A percentile compares a stretch with the other conserved stretches of the same genome.
Evolutionary conservation across 1,140 invertebrate species (phyloP).

Genomic region (Zeugodacus cucurbitae): DNA sequence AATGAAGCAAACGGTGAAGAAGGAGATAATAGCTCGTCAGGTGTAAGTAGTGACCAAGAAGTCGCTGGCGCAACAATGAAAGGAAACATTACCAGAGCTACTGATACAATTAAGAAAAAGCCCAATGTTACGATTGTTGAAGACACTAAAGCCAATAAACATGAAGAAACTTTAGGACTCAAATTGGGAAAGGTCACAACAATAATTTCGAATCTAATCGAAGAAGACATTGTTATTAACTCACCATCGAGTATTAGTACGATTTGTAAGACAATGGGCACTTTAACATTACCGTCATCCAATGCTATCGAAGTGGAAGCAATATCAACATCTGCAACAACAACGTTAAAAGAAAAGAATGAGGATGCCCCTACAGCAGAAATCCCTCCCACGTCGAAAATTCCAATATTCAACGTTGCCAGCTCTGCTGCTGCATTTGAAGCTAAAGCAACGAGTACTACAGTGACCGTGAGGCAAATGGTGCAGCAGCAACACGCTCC

Average conservation of each 20-base stretch:
- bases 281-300: neutral
- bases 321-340: conserved; percentile 31
- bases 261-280: neutral
- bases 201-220: neutral
- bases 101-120: conserved; percentile 64
- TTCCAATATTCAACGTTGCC: conserved; percentile 49
- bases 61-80: conserved; percentile 54
- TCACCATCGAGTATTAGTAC: neutral
- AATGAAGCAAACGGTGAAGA: conserved; percentile 71
- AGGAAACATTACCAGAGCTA: conserved; percentile 49
- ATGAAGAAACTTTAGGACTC: conserved; percentile 14
- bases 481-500: conserved; percentile 63
- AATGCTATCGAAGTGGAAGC: neutral
- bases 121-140: conserved; percentile 61
- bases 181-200: neutral
- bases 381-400: conserved; percentile 38
- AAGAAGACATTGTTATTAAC: neutral
- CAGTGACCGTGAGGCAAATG: conserved; percentile 59
- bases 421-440: conserved; percentile 43
- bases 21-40: conserved; percentile 87
- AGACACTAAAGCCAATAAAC: conserved; percentile 52
- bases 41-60: conserved; percentile 88
- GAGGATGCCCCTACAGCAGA: neutral
- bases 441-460: conserved; percentile 49
- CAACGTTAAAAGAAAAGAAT: neutral